Percentiles rank a stretch among this genome's conserved stretches.
These are phyloP conservation scores for Thalassarche chlororhynchos DNA, from an alignment of 2,113 vertebrate species.

Conservation along the genomic window DNA sequence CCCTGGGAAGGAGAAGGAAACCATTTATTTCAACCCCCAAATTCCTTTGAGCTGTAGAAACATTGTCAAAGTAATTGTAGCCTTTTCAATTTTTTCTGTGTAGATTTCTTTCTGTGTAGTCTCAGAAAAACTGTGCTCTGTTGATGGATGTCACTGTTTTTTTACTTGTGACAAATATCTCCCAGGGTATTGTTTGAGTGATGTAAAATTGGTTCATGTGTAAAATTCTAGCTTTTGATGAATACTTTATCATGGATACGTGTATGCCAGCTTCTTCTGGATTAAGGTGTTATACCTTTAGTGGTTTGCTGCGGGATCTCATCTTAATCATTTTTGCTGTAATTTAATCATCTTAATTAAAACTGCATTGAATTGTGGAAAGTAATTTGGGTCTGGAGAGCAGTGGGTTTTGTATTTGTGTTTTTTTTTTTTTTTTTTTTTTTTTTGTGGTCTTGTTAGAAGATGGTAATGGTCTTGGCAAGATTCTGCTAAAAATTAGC, in stretches of 20 bases:
- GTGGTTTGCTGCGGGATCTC: conserved; percentile 44
- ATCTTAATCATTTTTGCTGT: conserved; percentile 62
- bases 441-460: not conserved
- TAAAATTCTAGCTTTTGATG: conserved; percentile 38
- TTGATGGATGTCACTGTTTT: conserved; percentile 65
- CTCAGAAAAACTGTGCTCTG: conserved; percentile 34
- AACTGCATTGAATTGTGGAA: conserved; percentile 44
- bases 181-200: conserved; percentile 60
- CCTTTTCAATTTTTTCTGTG: conserved; percentile 37
- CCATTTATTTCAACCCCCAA: conserved; percentile 69
- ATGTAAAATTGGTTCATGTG: conserved; percentile 53
- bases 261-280: not conserved
- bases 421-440: not conserved
- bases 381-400: conserved; percentile 59
- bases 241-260: conserved; percentile 9
- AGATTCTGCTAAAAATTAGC: conserved; percentile 46
- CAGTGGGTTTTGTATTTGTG: not conserved
- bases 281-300: conserved; percentile 52
- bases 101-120: conserved; percentile 54
- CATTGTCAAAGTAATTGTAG: conserved; percentile 72
- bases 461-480: conserved; percentile 24
- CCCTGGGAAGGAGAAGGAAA: conserved; percentile 52
- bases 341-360: conserved; percentile 65
- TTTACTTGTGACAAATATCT: conserved; percentile 52
- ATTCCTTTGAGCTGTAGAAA: conserved; percentile 69